A percentile compares a stretch with the other conserved stretches of the same genome.
Conservation (phyloP, 2,888 invertebrate species). For the Teinopalpus imperialis region DNA sequence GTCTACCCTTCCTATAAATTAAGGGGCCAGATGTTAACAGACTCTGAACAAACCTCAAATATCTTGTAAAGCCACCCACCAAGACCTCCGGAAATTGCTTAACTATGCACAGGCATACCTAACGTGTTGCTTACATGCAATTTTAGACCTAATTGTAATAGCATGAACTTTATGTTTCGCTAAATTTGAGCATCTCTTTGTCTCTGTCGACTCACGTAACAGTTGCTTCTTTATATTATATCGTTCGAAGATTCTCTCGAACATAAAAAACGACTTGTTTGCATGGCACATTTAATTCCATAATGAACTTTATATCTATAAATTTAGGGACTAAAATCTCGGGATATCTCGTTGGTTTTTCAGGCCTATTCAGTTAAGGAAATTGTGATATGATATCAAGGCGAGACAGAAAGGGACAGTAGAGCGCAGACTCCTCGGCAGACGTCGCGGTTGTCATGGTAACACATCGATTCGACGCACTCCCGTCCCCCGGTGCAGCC, state of each 20-base stretch:
- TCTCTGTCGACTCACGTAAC: constrained; percentile 62
- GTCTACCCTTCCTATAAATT: constrained; percentile 76
- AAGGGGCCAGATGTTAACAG: constrained; percentile 76
- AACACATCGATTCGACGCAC: constrained; percentile 76
- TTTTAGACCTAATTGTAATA: constrained; percentile 34
- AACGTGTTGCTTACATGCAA: constrained; percentile 26
- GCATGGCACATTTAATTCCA: constrained; percentile 20
- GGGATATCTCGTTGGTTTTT: constrained; percentile 22
- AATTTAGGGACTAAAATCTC: constrained; percentile 5
- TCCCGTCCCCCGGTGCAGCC: constrained; percentile 56
- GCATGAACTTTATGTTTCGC: constrained; percentile 40
- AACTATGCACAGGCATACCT: constrained; percentile 43
- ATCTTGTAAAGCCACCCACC: constrained; percentile 76
- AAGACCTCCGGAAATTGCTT: constrained; percentile 44
- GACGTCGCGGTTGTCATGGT: constrained; percentile 78
- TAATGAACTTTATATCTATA: constrained; percentile 29
- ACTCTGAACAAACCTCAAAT: constrained; percentile 75
- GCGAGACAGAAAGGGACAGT: constrained; percentile 81
- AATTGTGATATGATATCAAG: constrained; percentile 79
- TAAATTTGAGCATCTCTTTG: constrained; percentile 48
- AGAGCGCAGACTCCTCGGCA: constrained; percentile 80
- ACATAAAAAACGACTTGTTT: constrained; percentile 35
- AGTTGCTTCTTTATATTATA: constrained; percentile 74
- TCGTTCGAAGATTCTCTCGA: constrained; percentile 56
- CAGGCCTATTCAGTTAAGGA: constrained; percentile 37